A percentile compares a stretch with the other conserved stretches of the same genome.
Conservation (phyloP, 1,140 invertebrate genomes). For the Spodoptera litura region DNA sequence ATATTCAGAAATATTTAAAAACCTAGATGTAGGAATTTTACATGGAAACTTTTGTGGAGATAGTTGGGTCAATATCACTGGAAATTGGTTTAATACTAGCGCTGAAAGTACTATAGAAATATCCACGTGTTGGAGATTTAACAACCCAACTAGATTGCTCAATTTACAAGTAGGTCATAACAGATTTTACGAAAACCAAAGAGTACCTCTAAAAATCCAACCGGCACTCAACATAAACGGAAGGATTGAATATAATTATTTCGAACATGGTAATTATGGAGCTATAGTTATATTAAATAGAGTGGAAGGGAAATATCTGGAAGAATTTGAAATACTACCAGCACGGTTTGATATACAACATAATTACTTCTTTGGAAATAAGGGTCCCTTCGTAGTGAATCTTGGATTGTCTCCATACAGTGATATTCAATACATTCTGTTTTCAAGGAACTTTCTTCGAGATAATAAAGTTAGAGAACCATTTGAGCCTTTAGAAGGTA, state of each 20-base stretch:
- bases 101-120: constrained; percentile 91
- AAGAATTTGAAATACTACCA: constrained; percentile 89
- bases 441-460: constrained; percentile 95
- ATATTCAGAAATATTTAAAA: constrained; percentile 94
- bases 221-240: constrained; percentile 94
- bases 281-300: constrained; percentile 95
- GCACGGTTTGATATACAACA: constrained; percentile 92
- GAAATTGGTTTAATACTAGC: constrained; percentile 93
- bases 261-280: constrained; percentile 93
- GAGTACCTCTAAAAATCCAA: constrained; percentile 92
- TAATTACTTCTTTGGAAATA: constrained; percentile 96
- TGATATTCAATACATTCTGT: constrained; percentile 91
- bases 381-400: constrained; percentile 94
- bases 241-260: constrained; percentile 95
- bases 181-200: constrained; percentile 91
- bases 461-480: constrained; percentile 96
- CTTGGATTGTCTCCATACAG: constrained; percentile 95
- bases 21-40: constrained; percentile 94
- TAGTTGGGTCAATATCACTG: constrained; percentile 94
- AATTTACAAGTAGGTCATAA: constrained; percentile 95
- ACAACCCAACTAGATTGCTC: constrained; percentile 85
- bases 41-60: constrained; percentile 92
- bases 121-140: constrained; percentile 91
- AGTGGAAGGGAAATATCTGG: constrained; percentile 89
- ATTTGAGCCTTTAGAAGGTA: constrained; percentile 89